Evolutionary conservation across 2,113 vertebrate species (phyloP).

Genomic region (Python bivittatus): DNA sequence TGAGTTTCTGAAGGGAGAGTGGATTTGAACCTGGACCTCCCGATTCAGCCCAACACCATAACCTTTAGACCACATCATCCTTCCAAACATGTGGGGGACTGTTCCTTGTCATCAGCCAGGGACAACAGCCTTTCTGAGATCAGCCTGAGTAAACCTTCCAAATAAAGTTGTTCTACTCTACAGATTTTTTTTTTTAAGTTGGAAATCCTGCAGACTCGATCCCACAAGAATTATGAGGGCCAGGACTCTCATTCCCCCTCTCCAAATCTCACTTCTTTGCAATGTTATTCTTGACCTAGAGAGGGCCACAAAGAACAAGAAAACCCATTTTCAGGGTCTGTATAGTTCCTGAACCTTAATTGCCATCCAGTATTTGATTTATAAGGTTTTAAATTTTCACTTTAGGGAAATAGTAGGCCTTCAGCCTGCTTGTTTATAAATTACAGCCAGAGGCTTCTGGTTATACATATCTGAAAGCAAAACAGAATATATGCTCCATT

Average conservation of each 20-base stretch:
- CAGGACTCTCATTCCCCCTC: too few relatives aligned
- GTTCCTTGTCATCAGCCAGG: background rate
- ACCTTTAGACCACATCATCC: background rate
- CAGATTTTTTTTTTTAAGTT: background rate
- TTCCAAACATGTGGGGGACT: too few relatives aligned
- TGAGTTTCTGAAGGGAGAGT: too few relatives aligned
- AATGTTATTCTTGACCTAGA: background rate
- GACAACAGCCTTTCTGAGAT: background rate
- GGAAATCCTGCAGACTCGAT: background rate
- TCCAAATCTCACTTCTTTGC: background rate
- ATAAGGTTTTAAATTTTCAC: background rate
- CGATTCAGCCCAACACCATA: background rate
- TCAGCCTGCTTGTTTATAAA: background rate
- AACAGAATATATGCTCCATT: background rate
- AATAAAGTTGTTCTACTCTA: background rate
- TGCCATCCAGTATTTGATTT: background rate
- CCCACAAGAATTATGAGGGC: background rate
- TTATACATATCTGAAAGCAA: background rate
- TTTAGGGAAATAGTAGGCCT: background rate
- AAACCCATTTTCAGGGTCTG: background rate
- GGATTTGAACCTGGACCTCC: too few relatives aligned
- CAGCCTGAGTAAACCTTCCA: background rate
- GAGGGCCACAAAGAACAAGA: background rate
- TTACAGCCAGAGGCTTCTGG: background rate
- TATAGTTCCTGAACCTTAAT: background rate